Percentiles rank a stretch among this genome's conserved stretches.
phyloP scores from a whole-genome alignment of 2,888 invertebrate species.

The Pycnomerus fuliginosus region DNA sequence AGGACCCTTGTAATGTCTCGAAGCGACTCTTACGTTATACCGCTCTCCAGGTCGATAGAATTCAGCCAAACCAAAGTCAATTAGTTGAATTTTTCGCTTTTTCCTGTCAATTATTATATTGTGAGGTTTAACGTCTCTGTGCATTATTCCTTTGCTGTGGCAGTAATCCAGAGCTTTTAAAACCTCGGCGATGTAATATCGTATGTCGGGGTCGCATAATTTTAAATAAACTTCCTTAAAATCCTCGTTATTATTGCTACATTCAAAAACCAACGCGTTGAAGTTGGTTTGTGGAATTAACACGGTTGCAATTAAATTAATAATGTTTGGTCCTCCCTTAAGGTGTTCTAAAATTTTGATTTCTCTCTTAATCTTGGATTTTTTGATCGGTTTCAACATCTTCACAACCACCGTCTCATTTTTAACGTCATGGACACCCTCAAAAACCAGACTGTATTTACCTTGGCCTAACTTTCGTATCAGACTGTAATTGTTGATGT shows the following conservation, averaged over 20 bases:
- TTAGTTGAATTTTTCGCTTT: constrained; percentile 43
- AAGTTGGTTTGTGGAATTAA: constrained; percentile 35
- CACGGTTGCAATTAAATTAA: constrained; percentile 43
- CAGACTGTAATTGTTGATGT: constrained; percentile 44
- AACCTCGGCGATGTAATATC: constrained; percentile 53
- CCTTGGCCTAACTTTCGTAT: constrained; percentile 49
- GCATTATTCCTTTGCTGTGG: constrained; percentile 52
- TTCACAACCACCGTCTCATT: constrained; percentile 48
- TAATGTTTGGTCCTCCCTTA: constrained; percentile 47
- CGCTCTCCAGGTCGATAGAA: constrained; percentile 51
- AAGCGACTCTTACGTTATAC: constrained; percentile 50
- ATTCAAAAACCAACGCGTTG: constrained; percentile 48
- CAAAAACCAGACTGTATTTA: constrained; percentile 52
- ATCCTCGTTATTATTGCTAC: constrained; percentile 45
- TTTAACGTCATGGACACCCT: constrained; percentile 42
- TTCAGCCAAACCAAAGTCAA: constrained; percentile 52
- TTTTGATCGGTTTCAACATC: constrained; percentile 50
- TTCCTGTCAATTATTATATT: constrained; percentile 49
- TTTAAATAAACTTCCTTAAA: constrained; percentile 50
- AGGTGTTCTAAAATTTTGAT: constrained; percentile 50
- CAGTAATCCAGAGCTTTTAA: constrained; percentile 52
- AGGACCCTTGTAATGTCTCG: constrained; percentile 50
- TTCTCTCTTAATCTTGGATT: constrained; percentile 50
- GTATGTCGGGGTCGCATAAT: constrained; percentile 46
- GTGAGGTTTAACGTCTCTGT: constrained; percentile 51